A percentile compares a stretch with the other conserved stretches of the same genome.
These are phyloP conservation scores for Zosterops pallidus DNA, from an alignment of 2,113 vertebrate species.

Conservation along the genomic window DNA sequence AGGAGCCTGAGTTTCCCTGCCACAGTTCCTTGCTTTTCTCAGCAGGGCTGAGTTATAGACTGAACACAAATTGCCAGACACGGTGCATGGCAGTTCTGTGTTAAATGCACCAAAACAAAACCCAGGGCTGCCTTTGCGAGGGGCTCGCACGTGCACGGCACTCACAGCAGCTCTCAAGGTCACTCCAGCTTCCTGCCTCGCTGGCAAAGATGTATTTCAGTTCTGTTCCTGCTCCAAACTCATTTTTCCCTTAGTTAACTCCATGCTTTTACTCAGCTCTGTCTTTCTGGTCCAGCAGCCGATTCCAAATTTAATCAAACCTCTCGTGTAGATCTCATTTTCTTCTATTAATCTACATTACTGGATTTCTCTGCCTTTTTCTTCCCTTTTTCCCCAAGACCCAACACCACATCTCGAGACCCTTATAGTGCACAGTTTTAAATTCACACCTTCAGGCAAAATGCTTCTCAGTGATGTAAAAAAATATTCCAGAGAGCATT, in stretches of 20 bases:
- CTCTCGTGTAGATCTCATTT: conserved; percentile 1
- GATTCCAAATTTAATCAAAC: conserved; percentile 46
- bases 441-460: neutral
- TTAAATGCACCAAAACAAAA: neutral
- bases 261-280: conserved; percentile 39
- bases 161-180: conserved; percentile 27
- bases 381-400: neutral
- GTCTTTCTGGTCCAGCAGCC: conserved; percentile 14
- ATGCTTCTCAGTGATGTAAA: neutral
- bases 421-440: neutral
- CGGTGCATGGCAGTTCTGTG: accelerated
- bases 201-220: conserved; percentile 10
- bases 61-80: neutral
- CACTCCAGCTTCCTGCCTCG: neutral
- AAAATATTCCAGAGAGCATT: neutral
- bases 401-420: neutral
- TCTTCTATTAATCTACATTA: conserved; percentile 42
- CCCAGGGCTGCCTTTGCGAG: neutral
- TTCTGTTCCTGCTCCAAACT: conserved; percentile 5
- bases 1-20: accelerated
- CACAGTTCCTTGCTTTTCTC: neutral
- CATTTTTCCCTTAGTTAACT: conserved; percentile 51
- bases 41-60: neutral
- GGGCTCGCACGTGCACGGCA: neutral
- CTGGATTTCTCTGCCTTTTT: neutral